Evolutionary conservation across 1,140 invertebrate genomes (phyloP).

Genomic region (Contarinia nasturtii): DNA sequence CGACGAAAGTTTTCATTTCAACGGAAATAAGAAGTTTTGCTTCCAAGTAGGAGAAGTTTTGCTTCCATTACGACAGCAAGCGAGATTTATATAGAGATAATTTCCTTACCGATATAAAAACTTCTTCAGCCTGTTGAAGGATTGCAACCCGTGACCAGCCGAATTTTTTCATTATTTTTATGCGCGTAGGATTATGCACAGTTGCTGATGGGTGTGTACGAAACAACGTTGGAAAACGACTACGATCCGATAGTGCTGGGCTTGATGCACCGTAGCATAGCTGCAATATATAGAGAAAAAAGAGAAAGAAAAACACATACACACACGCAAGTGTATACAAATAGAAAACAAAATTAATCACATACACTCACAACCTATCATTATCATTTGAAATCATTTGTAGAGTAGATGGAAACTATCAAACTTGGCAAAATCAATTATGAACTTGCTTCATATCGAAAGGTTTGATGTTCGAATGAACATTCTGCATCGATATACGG

Average conservation of each 20-base stretch:
- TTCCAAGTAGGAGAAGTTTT: too few species aligned
- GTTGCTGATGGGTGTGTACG: conserved; percentile 98
- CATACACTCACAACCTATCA: too few species aligned
- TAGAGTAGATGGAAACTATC: not conserved
- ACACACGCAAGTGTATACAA: not conserved
- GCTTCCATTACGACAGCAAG: too few species aligned
- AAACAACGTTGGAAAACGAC: conserved; percentile 94
- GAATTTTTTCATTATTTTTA: conserved; percentile 92
- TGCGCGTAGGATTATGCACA: conserved; percentile 95
- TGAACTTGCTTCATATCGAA: too few species aligned
- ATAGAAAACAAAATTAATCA: not conserved
- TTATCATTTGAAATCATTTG: not conserved
- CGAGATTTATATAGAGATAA: too few species aligned
- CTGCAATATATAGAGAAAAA: conserved; percentile 34
- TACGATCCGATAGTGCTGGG: conserved; percentile 91
- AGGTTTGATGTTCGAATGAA: too few species aligned
- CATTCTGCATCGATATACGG: too few species aligned
- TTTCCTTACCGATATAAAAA: conserved; percentile 82
- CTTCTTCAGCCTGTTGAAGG: conserved; percentile 95
- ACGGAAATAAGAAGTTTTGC: too few species aligned
- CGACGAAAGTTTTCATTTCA: too few species aligned
- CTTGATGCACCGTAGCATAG: conserved; percentile 96
- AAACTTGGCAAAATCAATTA: not conserved
- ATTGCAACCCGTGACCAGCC: conserved; percentile 94
- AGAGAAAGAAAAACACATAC: not conserved